Conservation (phyloP, 2,888 invertebrate genomes). For the Dromius quadrimaculatus region DNA sequence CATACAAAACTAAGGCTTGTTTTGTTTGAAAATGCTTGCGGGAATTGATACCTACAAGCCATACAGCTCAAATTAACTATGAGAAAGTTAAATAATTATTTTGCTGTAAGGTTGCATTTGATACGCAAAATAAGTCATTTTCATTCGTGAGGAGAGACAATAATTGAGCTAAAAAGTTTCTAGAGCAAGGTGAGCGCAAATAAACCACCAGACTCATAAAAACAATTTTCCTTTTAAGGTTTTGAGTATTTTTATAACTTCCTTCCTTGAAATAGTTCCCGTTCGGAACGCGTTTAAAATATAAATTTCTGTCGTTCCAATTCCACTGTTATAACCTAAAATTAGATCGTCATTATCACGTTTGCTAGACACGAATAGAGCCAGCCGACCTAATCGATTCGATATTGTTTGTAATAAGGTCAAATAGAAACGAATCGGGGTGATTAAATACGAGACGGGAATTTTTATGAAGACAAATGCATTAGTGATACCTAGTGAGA, state of each 20-base stretch:
- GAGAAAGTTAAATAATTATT: background rate
- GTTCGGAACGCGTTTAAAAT: constrained; percentile 25
- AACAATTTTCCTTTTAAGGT: background rate
- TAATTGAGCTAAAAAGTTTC: too few species aligned
- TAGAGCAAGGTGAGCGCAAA: too few species aligned
- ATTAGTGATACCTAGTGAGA: constrained; percentile 7
- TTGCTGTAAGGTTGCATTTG: too few species aligned
- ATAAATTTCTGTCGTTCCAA: constrained; percentile 40
- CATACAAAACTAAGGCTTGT: background rate
- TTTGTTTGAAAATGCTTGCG: background rate
- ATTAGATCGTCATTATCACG: constrained; percentile 45
- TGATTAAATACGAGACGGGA: constrained; percentile 18
- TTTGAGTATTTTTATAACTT: too few species aligned
- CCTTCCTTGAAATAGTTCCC: constrained; percentile 12
- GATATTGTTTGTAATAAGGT: constrained; percentile 34
- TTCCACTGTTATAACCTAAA: constrained; percentile 41
- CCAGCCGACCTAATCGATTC: constrained; percentile 29
- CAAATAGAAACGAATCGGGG: constrained; percentile 20
- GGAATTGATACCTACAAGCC: background rate
- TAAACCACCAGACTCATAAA: too few species aligned
- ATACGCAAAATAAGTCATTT: too few species aligned
- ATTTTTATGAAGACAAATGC: constrained; percentile 20
- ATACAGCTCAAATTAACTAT: background rate
- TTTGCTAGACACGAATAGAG: constrained; percentile 29
- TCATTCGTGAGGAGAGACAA: too few species aligned